Evolutionary conservation across 2,797 vertebrate species (phyloP).

Genomic region (Chanos chanos): DNA sequence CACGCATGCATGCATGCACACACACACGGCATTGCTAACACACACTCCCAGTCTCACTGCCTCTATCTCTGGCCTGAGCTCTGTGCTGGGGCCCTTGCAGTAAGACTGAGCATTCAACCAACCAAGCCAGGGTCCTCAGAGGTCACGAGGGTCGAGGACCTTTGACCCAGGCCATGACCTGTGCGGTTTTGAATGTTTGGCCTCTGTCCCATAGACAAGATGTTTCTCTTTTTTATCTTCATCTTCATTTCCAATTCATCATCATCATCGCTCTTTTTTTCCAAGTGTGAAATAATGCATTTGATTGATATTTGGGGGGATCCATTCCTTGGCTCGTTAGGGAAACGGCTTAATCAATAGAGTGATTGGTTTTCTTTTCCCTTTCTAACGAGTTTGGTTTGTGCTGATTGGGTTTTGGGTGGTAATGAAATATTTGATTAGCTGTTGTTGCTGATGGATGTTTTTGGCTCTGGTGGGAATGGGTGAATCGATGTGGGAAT

Average conservation of each 20-base stretch:
- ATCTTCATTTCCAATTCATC: constrained; percentile 11
- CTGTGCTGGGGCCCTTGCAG: no score
- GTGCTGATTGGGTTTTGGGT: constrained; percentile 72
- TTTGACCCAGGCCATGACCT: constrained; percentile 37
- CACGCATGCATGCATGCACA: no score
- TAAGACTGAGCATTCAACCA: constrained; percentile 39
- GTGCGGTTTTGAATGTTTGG: constrained; percentile 28
- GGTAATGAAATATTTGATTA: constrained; percentile 73
- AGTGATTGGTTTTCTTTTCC: constrained; percentile 7
- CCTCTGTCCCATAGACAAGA: constrained; percentile 30
- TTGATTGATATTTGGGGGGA: constrained; percentile 25
- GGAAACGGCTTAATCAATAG: constrained; percentile 8
- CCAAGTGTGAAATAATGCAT: constrained; percentile 21
- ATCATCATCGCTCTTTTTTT: constrained; percentile 28
- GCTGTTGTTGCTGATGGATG: constrained; percentile 71
- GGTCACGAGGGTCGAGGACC: constrained; percentile 31
- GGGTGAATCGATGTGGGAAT: no score
- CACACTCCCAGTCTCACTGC: no score
- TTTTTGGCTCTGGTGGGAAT: neutral
- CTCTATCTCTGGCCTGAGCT: no score
- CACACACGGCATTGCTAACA: no score
- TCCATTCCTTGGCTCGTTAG: constrained; percentile 8
- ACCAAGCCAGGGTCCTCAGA: neutral
- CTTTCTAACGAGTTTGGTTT: constrained; percentile 68
- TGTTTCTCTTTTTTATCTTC: constrained; percentile 25